Evolutionary conservation across 2,797 vertebrate genomes (phyloP), one percentile per base, ranked within the genome.

Genomic region (Tiaroga cobitis): DNA sequence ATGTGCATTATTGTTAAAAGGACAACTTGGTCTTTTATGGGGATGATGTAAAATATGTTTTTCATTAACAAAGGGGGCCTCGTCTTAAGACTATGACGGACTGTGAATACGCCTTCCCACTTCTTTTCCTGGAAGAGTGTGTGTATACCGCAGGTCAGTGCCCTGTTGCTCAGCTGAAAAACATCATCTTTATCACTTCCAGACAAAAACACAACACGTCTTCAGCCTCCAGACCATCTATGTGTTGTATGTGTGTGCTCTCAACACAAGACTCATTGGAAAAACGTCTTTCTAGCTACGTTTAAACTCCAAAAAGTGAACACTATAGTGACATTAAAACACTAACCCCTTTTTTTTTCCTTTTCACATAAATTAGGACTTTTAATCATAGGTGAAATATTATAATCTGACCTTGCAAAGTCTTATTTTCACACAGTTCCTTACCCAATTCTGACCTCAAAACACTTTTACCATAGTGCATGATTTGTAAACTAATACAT

Each of bases 101-200:
- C 63, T 67, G 56, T 83, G 41, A 67, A 78, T 86, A 86, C 46
- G 34, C 74, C 75, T 81, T 75, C 34, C 19, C 43, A 68, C 59
- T 74, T 75, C 56, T 72, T 21, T 77, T 86, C 78, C 80, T 78
- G 84, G 84, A 88, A 68, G 21, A 59, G 49, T 54, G 81, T 65
- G 83, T 77, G 65, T 63, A 67, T 68, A 73, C n/a, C 4, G 24
- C 51, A 85, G 87, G 82, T 87, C 83, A 85, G 51, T 85, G 83
- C 54, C 77, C 59, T 67, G 19, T 72, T 59, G 13, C 18, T 74
- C 61, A 61, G 21, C 80, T 85, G 65, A 83, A 81, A 84, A 85
- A 84, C 74, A 41, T 83, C 68, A 83, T 82, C 80, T 85, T 85
- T 80, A 85, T 85, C 74, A 26, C 68, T 80, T 85, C 84, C 84